phyloP scores from a whole-genome alignment of 2,113 vertebrate genomes.

The Phasianus colchicus region DNA sequence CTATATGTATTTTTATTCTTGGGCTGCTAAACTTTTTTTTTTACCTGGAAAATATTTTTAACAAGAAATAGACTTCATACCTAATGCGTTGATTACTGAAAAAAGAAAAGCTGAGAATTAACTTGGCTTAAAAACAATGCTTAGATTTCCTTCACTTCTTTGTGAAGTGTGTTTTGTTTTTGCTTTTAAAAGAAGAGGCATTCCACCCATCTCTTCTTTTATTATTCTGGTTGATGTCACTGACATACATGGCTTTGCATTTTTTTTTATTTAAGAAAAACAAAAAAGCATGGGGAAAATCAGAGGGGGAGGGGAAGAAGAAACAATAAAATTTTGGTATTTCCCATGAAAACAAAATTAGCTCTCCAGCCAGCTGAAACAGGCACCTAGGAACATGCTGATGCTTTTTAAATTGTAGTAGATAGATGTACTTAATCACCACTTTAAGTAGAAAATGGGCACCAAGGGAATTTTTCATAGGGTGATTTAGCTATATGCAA shows the following conservation, averaged over 20 bases:
- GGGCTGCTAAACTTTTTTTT: not conserved
- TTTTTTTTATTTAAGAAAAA: not conserved
- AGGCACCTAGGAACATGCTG: constrained; percentile 47
- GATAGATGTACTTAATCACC: constrained; percentile 58
- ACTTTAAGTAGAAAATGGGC: constrained; percentile 50
- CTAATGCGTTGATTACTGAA: not conserved
- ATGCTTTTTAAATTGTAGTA: constrained; percentile 54
- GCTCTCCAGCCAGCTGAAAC: constrained; percentile 28
- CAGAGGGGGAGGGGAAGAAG: not conserved
- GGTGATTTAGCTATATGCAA: constrained; percentile 65
- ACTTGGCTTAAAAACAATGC: not conserved
- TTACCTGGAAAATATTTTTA: constrained; percentile 38
- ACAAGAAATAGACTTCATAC: constrained; percentile 26
- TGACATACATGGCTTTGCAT: not conserved
- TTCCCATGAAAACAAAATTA: constrained; percentile 1
- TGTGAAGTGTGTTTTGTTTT: not conserved
- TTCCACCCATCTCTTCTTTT: not conserved
- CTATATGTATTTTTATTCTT: not conserved
- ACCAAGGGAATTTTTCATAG: constrained; percentile 55
- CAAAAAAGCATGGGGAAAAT: not conserved
- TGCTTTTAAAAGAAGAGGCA: not conserved
- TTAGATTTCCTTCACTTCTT: constrained; percentile 10
- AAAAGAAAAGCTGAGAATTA: not conserved
- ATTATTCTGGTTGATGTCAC: not conserved
- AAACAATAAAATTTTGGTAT: not conserved